Evolutionary conservation across 1,140 invertebrate genomes (phyloP), one percentile per base, ranked within the genome.

Genomic region (Anoplolepis gracilipes): DNA sequence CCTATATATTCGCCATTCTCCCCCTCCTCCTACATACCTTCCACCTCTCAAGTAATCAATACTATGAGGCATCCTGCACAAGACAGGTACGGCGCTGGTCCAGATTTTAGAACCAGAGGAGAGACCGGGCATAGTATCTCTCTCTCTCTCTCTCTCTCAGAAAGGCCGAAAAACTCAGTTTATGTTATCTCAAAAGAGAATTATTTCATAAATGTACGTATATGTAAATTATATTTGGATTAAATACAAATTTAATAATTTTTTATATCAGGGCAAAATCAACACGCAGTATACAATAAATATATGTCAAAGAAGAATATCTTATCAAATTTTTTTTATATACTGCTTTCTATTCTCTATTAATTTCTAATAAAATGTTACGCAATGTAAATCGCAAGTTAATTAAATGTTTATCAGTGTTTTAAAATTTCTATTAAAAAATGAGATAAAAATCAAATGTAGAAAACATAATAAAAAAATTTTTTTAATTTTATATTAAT

Each of bases 11-110:
- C 65, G 55, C 87, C 67, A 64, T 73, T 36, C 22, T 57, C 22
- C 49, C 11, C n/a, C 33, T 19, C 16, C 19, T 57, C 25, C 72
- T 75, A 67, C 78, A 33, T 87, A 36, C 77, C 65, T 90, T 75
- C 61, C 64, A 78, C 86, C 61, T 70, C 86, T 67, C 30, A 62
- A 88, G 85, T 92, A 89, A 93, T 93, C 92, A 92, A 93, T 93
- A 93, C 91, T 90, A 73, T 81, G 76, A 90, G 82, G 87, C 87
- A 77, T 88, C 82, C 90, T 92, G 90, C 90, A 85, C 67, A 33
- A 77, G 90, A 92, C 91, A 91, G 91, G 87, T 89, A 85, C 49
- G 79, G 30, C 75, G 67, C 46, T 90, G 86, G 69, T 90, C 88
- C 65, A 89, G 79, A 88, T 90, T 87, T 90, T 36, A 76, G 28